Conservation (phyloP, 2,113 vertebrate species). For the Limanda limanda region DNA sequence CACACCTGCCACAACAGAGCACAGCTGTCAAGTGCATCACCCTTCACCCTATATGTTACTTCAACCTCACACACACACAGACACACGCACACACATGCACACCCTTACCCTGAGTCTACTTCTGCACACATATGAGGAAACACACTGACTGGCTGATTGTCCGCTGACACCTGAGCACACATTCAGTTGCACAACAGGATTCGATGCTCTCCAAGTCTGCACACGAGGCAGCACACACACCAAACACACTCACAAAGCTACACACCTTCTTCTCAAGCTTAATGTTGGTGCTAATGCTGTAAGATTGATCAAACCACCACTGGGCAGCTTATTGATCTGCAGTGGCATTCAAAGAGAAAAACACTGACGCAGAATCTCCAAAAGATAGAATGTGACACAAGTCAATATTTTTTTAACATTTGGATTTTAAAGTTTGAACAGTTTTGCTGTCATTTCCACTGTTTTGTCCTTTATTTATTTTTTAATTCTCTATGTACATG, state of each 20-base stretch:
- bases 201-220: slow-evolving; percentile 32
- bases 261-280: background rate
- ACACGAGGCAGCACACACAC: background rate
- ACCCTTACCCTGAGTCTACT: slow-evolving; percentile 7
- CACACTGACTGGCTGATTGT: too few species aligned
- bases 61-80: slow-evolving; percentile 15
- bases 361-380: background rate
- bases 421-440: background rate
- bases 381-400: background rate
- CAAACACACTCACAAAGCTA: slow-evolving; percentile 4
- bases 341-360: background rate
- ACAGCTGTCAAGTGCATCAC: slow-evolving; percentile 70
- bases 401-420: background rate
- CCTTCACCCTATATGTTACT: slow-evolving; percentile 59
- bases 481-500: too few species aligned
- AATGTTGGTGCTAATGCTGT: background rate
- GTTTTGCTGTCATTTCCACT: too few species aligned
- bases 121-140: slow-evolving; percentile 32
- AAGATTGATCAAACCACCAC: background rate
- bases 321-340: background rate
- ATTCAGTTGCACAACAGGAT: slow-evolving; percentile 24
- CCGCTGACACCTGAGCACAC: too few species aligned
- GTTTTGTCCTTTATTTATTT: too few species aligned
- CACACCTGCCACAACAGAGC: slow-evolving; percentile 74
- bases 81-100: slow-evolving; percentile 3